Conservation (phyloP, 2,797 vertebrate species). For the Balearica regulorum region DNA sequence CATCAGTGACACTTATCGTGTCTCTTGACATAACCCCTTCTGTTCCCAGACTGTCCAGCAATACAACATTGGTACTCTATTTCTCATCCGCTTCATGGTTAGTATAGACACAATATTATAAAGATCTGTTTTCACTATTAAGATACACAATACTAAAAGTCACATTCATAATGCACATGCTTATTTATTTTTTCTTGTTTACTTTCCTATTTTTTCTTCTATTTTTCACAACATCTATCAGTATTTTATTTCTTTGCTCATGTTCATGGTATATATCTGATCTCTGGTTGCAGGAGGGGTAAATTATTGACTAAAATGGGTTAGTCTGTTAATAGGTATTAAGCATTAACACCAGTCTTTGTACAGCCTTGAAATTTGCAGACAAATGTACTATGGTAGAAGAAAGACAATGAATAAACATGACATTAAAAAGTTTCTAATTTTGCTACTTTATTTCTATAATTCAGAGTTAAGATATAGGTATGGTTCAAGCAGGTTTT, state of each 20-base stretch:
- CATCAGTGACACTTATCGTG: neutral
- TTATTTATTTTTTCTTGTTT: constrained; percentile 26
- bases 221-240: neutral
- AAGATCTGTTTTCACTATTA: neutral
- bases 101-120: constrained; percentile 26
- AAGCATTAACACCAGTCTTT: constrained; percentile 39
- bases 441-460: constrained; percentile 9
- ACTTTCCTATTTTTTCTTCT: neutral
- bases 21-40: constrained; percentile 12
- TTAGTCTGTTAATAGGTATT: constrained; percentile 36
- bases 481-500: neutral
- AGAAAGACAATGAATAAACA: constrained; percentile 46
- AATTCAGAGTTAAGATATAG: neutral
- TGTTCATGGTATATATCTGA: constrained; percentile 7
- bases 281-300: constrained; percentile 58
- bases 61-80: constrained; percentile 31
- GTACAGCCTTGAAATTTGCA: constrained; percentile 37
- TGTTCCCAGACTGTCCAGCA: constrained; percentile 27
- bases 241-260: constrained; percentile 9
- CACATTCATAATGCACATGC: neutral
- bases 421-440: constrained; percentile 9
- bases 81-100: constrained; percentile 8
- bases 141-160: neutral
- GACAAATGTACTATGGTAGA: constrained; percentile 17
- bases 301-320: constrained; percentile 47